These are phyloP conservation scores for Sylvia atricapilla DNA, from an alignment of 2,113 vertebrate species.

Conservation along the genomic window DNA sequence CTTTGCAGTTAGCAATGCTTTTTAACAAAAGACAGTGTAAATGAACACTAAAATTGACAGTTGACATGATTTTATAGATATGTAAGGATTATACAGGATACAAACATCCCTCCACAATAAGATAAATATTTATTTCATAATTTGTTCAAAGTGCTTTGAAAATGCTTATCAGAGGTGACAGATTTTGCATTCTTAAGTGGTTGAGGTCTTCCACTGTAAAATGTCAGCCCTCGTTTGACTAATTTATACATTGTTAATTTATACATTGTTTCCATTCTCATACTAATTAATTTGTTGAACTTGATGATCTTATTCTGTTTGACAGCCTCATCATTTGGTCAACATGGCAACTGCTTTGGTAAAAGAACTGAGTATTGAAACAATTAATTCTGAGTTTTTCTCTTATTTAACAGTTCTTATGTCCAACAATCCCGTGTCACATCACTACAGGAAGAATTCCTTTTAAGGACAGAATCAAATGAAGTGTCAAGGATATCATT, in stretches of 20 bases:
- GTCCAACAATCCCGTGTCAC: not conserved
- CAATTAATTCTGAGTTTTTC: not conserved
- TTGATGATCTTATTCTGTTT: not conserved
- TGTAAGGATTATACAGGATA: not conserved
- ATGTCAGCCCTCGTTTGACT: not conserved
- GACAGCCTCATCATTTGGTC: not conserved
- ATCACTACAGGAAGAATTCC: not conserved
- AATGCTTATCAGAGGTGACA: not conserved
- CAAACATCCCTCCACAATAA: not conserved
- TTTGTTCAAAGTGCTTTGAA: not conserved
- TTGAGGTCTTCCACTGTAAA: not conserved
- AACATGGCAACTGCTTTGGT: not conserved
- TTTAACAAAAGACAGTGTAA: not conserved
- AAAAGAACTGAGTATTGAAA: not conserved
- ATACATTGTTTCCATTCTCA: not conserved
- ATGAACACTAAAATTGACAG: not conserved
- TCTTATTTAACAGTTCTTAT: not conserved
- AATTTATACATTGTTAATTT: not conserved
- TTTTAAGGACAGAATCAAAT: not conserved
- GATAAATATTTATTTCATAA: not conserved
- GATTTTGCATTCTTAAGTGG: not conserved
- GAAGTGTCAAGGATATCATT: not conserved
- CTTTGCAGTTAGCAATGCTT: not conserved
- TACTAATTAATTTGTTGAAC: not conserved
- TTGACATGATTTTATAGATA: not conserved